Percentiles rank a stretch among this genome's conserved stretches.
Evolutionary conservation across 2,797 vertebrate genomes (phyloP).

Genomic region (Schizopygopsis pylzovi): DNA sequence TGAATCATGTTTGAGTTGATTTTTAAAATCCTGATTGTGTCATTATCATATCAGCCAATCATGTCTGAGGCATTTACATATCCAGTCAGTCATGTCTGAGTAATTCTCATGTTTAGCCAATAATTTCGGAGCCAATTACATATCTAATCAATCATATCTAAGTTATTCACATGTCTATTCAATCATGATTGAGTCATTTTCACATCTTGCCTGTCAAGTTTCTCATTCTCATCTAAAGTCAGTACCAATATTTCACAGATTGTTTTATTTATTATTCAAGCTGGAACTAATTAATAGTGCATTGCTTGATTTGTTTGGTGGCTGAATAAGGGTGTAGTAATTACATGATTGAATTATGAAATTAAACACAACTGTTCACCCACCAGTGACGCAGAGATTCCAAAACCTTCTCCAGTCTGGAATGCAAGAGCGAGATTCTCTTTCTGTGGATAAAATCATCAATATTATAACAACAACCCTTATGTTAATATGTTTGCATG

Average conservation of each 20-base stretch:
- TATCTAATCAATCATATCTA: conserved; percentile 4
- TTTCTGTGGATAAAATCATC: conserved; percentile 66
- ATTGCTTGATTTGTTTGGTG: neutral
- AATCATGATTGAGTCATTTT: neutral
- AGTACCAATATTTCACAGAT: neutral
- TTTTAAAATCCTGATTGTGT: neutral
- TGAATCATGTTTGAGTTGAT: neutral
- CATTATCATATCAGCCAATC: neutral
- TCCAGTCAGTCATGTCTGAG: neutral
- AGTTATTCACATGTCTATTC: neutral
- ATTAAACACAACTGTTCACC: neutral
- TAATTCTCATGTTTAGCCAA: conserved; percentile 5
- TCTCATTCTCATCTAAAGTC: neutral
- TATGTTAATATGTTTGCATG: neutral
- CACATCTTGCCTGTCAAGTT: neutral
- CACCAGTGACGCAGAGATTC: conserved; percentile 79
- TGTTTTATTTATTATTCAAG: neutral
- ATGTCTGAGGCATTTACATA: neutral
- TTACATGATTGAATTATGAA: neutral
- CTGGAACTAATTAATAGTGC: conserved; percentile 8
- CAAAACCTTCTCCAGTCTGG: conserved; percentile 78
- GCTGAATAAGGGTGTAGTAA: neutral
- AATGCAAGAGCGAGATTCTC: conserved; percentile 84
- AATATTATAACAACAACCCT: conserved; percentile 11
- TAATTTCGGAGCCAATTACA: neutral